Evolutionary conservation across 2,888 invertebrate genomes (phyloP).

Genomic region (Hemicrepidius hirtus): DNA sequence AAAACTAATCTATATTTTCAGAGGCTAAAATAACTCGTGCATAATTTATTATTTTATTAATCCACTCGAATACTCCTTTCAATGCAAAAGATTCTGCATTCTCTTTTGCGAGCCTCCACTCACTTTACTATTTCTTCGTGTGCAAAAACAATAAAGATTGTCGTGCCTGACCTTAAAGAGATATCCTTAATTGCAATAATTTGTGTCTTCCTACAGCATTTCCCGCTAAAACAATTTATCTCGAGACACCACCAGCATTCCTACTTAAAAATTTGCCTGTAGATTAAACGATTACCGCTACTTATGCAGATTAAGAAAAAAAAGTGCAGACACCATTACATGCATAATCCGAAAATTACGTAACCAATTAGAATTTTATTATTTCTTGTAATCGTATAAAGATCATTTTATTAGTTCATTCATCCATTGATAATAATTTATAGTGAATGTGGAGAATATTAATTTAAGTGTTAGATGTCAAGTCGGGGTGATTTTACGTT

Average conservation of each 20-base stretch:
- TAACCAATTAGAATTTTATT: neutral
- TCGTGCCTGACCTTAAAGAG: constrained; percentile 36
- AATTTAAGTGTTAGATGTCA: constrained; percentile 1
- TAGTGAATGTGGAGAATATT: neutral
- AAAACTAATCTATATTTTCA: too few species aligned
- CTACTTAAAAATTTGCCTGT: neutral
- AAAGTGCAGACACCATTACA: neutral
- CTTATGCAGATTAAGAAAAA: neutral
- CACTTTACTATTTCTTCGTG: constrained; percentile 35
- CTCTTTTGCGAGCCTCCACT: constrained; percentile 19
- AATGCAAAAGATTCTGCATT: constrained; percentile 15
- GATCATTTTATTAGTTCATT: neutral
- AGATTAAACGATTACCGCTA: neutral
- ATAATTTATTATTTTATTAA: constrained; percentile 3
- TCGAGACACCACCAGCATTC: neutral
- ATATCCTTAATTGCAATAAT: constrained; percentile 39
- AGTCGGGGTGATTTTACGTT: constrained; percentile 1
- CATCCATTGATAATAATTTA: constrained; percentile 7
- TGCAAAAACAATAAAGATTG: constrained; percentile 31
- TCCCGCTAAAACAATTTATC: neutral
- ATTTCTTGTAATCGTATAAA: neutral
- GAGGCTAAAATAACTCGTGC: neutral
- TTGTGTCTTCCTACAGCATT: constrained; percentile 16
- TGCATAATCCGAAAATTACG: too few species aligned
- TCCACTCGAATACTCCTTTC: constrained; percentile 3